phyloP scores from a whole-genome alignment of 2,113 vertebrate genomes.

The Anser brachyrhynchus region DNA sequence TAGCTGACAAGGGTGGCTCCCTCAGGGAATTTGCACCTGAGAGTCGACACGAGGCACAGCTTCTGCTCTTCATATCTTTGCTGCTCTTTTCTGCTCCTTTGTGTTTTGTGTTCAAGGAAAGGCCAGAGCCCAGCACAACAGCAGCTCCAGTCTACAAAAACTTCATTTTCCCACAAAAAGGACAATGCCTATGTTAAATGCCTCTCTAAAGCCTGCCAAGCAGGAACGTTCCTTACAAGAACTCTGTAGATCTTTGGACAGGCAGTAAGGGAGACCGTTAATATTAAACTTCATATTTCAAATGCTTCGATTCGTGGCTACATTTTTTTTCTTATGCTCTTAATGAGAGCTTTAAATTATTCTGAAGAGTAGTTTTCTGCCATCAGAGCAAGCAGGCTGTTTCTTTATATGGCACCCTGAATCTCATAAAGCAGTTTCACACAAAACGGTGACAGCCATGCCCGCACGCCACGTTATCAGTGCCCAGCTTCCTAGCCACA shows the following conservation, averaged over 20 bases:
- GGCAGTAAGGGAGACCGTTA: neutral
- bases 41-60: neutral
- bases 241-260: neutral
- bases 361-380: neutral
- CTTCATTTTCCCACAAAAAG: neutral
- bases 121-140: neutral
- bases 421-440: neutral
- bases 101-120: neutral
- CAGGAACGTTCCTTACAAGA: neutral
- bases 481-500: rapidly evolving
- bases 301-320: neutral
- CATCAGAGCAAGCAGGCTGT: neutral
- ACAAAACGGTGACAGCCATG: rapidly evolving
- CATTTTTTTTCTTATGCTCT: neutral
- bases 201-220: neutral
- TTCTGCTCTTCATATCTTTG: neutral
- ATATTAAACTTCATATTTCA: neutral
- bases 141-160: neutral
- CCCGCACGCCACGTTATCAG: rapidly evolving
- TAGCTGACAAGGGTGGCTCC: neutral
- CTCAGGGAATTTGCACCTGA: neutral
- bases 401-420: neutral
- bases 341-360: neutral
- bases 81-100: neutral
- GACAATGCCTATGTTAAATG: neutral